Evolutionary conservation across 2,113 vertebrate species (phyloP).

Genomic region (Phalacrocorax aristotelis): DNA sequence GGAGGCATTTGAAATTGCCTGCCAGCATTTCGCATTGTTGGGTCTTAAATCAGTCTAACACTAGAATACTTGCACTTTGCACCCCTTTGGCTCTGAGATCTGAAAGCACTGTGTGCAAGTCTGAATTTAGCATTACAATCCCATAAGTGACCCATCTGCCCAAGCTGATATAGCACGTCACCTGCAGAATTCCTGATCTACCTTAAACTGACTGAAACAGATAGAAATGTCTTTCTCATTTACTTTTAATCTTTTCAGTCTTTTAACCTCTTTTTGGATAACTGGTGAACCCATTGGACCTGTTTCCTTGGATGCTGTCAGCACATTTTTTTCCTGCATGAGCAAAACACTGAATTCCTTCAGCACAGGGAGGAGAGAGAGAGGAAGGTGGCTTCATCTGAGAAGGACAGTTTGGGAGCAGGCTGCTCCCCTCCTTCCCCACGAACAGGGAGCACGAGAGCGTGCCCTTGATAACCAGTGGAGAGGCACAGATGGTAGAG

Average conservation of each 20-base stretch:
- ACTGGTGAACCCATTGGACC: background rate
- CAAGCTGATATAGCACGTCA: background rate
- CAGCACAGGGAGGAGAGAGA: background rate
- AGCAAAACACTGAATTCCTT: background rate
- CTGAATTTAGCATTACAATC: background rate
- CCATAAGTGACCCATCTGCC: background rate
- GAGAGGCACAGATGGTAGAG: background rate
- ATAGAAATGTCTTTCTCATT: background rate
- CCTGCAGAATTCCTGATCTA: background rate
- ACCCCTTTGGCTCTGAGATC: background rate
- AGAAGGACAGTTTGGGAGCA: background rate
- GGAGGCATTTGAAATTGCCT: background rate
- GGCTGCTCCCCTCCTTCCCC: background rate
- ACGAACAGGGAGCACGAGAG: background rate
- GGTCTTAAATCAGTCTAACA: background rate
- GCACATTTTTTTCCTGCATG: rapidly evolving
- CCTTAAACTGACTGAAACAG: background rate
- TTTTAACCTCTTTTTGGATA: background rate
- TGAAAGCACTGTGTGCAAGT: background rate
- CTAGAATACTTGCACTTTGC: background rate
- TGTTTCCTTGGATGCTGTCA: background rate
- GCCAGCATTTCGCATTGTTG: background rate
- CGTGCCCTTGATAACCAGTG: rapidly evolving
- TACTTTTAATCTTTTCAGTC: background rate
- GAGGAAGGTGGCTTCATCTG: background rate